Base-by-base conservation (phyloP, 2,888 invertebrate species). In the Chaitophorus viminalis region DNA sequence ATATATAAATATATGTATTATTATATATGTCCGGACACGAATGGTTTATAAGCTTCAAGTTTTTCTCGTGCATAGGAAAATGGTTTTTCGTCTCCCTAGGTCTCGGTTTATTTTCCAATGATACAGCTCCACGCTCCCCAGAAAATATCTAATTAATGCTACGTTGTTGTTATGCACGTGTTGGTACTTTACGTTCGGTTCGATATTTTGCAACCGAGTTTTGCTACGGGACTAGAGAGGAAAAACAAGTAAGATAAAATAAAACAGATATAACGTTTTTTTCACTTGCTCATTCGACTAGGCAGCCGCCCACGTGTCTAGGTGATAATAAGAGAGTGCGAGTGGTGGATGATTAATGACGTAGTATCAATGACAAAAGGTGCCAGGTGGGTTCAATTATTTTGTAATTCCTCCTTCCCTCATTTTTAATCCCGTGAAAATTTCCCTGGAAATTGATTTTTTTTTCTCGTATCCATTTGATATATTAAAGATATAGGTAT, bases 331-430 rank as follows among this genome's bases (percentile, higher is more conserved):
- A 60, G 21, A 60, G 1, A 60, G 60, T 21, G 4, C 1, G 39
- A 3, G 68, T 3, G 11, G 25, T 4, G n/a, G 54, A 78, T 79
- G 86, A 86, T 79, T 86, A 86, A 86, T 86, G 72, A 31, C 54
- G 21, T 72, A 46, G 21, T 72, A 46, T 70, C 70, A 33, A 77
- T n/a, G 54, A 36, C 25, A 78, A 79, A 72, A 79, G 72, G n/a
- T n/a, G n/a, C n/a, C n/a, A n/a, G n/a, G 79, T 54, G 60, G 86
- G 36, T 72, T 79, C 86, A 86, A 86, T 86, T 86, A 86, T 79
- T 79, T 86, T 29, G 54, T 29, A 72, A 79, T 86, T 79, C 79
- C 14, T 25, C 77, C n/a, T 4, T 11, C 33, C 21, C 65, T 17
- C 54, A 39, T 39, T 60, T 60, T 21, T n/a, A 21, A 72, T 36